Conservation (phyloP, 2,797 vertebrate species). For the Vespertilio murinus region DNA sequence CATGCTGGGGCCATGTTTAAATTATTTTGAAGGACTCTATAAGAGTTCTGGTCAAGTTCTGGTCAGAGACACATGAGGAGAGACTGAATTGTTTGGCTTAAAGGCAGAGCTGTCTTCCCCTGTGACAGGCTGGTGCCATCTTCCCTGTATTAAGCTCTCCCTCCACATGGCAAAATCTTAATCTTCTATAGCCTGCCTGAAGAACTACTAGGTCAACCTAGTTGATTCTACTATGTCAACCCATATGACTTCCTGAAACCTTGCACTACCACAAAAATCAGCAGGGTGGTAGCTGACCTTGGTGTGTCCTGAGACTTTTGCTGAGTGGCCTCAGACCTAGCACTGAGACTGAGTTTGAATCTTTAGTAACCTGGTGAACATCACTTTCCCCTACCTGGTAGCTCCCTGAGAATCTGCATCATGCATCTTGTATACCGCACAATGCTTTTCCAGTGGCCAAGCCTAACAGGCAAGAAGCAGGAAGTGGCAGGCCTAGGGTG, state of each 20-base stretch:
- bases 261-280: neutral
- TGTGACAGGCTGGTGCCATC: neutral
- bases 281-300: neutral
- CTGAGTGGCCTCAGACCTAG: neutral
- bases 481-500: neutral
- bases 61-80: neutral
- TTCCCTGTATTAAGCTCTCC: neutral
- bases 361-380: neutral
- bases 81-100: neutral
- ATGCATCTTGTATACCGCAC: neutral
- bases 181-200: neutral
- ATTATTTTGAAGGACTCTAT: neutral
- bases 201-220: neutral
- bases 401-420: neutral
- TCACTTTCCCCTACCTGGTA: neutral
- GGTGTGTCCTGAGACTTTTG: neutral
- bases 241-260: neutral
- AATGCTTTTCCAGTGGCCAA: neutral
- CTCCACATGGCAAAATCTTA: neutral
- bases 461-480: neutral
- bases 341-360: neutral
- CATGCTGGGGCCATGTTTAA: neutral
- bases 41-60: neutral
- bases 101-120: neutral
- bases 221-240: neutral